Evolutionary conservation across 2,888 invertebrate species (phyloP).

Genomic region (Biston stratarius): DNA sequence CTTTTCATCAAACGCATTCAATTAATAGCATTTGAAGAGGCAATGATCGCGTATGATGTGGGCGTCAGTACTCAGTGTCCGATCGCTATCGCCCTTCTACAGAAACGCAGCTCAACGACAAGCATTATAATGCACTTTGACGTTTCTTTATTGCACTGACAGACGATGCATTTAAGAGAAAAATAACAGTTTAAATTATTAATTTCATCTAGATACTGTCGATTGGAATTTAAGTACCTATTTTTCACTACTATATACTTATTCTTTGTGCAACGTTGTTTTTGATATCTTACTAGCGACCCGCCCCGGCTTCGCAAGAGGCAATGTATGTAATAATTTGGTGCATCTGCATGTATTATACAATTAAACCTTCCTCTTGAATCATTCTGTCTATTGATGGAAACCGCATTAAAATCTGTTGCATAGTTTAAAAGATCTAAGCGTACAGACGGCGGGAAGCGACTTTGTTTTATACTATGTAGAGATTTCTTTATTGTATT

Average conservation of each 20-base stretch:
- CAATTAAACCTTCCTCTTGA: too few species aligned
- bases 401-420: too few species aligned
- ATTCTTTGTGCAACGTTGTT: not conserved
- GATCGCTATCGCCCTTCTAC: conserved; percentile 55
- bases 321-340: too few species aligned
- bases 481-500: too few species aligned
- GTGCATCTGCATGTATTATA: too few species aligned
- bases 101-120: conserved; percentile 34
- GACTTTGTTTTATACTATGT: too few species aligned
- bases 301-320: too few species aligned
- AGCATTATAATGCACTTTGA: conserved; percentile 22
- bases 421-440: too few species aligned
- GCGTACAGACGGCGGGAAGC: too few species aligned
- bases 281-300: not conserved
- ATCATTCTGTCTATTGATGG: too few species aligned
- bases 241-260: not conserved
- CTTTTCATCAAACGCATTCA: conserved; percentile 18
- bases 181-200: not conserved
- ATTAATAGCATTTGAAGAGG: conserved; percentile 35
- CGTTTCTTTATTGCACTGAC: conserved; percentile 20
- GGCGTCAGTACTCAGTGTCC: conserved; percentile 50
- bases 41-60: conserved; percentile 45
- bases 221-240: not conserved
- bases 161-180: conserved; percentile 1
- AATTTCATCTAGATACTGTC: not conserved